Evolutionary conservation across 2,797 vertebrate species (phyloP).

Genomic region (Distichodus sexfasciatus): DNA sequence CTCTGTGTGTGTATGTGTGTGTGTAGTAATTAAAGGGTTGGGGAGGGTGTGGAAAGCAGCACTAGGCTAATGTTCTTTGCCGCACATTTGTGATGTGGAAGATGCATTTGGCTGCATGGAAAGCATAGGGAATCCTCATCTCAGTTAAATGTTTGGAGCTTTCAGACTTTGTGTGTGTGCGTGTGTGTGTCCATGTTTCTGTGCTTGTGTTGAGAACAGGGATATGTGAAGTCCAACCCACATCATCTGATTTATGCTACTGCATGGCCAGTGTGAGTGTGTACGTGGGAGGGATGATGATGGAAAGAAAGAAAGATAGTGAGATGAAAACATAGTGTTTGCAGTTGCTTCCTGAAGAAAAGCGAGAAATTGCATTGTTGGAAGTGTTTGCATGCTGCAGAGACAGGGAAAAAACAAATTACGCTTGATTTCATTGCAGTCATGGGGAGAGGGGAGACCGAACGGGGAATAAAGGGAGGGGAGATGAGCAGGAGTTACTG

Average conservation of each 20-base stretch:
- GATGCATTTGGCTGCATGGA: conserved; percentile 11
- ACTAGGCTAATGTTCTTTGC: conserved; percentile 30
- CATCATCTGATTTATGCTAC: conserved; percentile 77
- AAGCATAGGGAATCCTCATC: background rate
- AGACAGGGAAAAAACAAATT: conserved; percentile 48
- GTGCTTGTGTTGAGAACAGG: conserved; percentile 38
- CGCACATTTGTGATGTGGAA: conserved; percentile 57
- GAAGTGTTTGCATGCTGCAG: conserved; percentile 56
- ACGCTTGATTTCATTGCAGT: conserved; percentile 60
- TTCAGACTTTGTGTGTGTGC: conserved; percentile 22
- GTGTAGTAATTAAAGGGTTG: conserved; percentile 35
- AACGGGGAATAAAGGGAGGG: conserved; percentile 23
- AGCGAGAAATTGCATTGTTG: conserved; percentile 54
- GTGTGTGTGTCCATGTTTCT: conserved; percentile 55
- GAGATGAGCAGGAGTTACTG: conserved; percentile 15
- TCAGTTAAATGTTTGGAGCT: conserved; percentile 18
- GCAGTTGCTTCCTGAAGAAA: conserved; percentile 67
- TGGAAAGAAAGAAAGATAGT: conserved; percentile 53
- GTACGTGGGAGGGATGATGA: conserved; percentile 42
- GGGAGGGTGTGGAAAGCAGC: conserved; percentile 35
- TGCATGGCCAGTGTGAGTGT: conserved; percentile 66
- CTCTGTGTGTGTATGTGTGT: conserved; percentile 20
- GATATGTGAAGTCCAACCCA: conserved; percentile 50
- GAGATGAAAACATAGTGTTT: conserved; percentile 57
- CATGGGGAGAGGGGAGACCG: conserved; percentile 11